A percentile compares a stretch with the other conserved stretches of the same genome.
Evolutionary conservation across 2,797 vertebrate genomes (phyloP).

Genomic region (Poecilia gillii): DNA sequence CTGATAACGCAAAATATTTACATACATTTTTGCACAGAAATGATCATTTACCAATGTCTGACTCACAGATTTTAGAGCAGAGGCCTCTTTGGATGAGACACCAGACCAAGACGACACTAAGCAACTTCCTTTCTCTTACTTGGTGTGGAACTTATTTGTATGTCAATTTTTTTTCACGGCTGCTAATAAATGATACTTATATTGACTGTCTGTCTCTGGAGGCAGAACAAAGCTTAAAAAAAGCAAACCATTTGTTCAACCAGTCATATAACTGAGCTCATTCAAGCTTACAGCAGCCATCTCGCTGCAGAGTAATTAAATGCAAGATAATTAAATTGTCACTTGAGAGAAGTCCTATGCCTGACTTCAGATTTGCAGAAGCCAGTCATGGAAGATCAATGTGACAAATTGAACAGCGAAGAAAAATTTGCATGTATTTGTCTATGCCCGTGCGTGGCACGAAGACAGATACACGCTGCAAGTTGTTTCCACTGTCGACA

Average conservation of each 20-base stretch:
- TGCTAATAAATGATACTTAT: slow-evolving; percentile 22
- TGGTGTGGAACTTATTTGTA: slow-evolving; percentile 9
- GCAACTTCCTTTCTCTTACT: slow-evolving; percentile 24
- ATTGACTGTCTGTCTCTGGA: slow-evolving; percentile 23
- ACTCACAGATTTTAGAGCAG: neutral
- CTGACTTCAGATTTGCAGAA: slow-evolving; percentile 43
- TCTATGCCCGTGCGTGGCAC: slow-evolving; percentile 14
- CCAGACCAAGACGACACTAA: slow-evolving; percentile 2
- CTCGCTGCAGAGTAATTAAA: slow-evolving; percentile 60
- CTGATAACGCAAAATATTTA: neutral
- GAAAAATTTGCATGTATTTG: slow-evolving; percentile 4
- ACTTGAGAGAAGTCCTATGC: slow-evolving; percentile 49
- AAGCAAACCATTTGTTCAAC: slow-evolving; percentile 24
- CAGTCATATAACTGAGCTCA: slow-evolving; percentile 26
- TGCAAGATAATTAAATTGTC: slow-evolving; percentile 65
- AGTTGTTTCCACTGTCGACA: slow-evolving; percentile 16
- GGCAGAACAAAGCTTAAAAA: slow-evolving; percentile 10
- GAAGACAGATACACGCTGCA: slow-evolving; percentile 10
- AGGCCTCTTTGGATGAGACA: neutral
- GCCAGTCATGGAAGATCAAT: slow-evolving; percentile 58
- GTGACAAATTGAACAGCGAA: slow-evolving; percentile 31
- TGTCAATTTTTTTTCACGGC: slow-evolving; percentile 13
- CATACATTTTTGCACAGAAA: neutral
- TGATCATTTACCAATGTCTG: neutral
- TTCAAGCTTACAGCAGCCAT: slow-evolving; percentile 47